Base-by-base conservation (phyloP, 1,140 invertebrate genomes). In the Magallana angulata region DNA sequence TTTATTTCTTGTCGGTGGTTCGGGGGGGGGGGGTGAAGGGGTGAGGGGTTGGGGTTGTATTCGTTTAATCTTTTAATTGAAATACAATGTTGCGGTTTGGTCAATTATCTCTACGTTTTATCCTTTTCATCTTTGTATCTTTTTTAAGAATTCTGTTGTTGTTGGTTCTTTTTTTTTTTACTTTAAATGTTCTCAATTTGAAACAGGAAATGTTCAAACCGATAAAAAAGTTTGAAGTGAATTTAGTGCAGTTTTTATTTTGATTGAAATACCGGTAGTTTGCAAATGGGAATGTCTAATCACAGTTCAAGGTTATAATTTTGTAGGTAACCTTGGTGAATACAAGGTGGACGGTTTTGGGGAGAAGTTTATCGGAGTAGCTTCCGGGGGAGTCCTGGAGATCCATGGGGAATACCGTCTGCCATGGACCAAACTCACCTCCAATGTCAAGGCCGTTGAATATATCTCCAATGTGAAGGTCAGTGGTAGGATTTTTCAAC, bases 351-450 rank as follows among this genome's bases (percentile, higher is more conserved):
- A n/a, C 3, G 80, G 80, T 58, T 82, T 82, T 58, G 80, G 80
- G 7, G 80, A 82, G 80, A 82, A 82, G 48, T 84, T 84, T 14
- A 84, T 84, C 36, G 82, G 82, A 11, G 82, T 84, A n/a, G 82
- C 16, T 11, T 12, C 16, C 9, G 82, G 82, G 2, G 82, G 82
- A 18, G 59, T 62, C 12, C 82, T 84, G 18, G 82, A 84, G 60
- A 60, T 84, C 48, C 82, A 84, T 57, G 82, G 82, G 18, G 82
- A 84, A 60, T 58, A 84, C 57, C 48, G 57, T 14, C 57, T 84
- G 8, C 82, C 82, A 1, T 84, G 82, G 82, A 84, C 82, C 7
- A 84, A 84, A 59, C 57, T 84, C 3, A 82, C 80, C 7, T 30
- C 11, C 68, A 71, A 18, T 24, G 68, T 71, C 24, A 24, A 71